phyloP scores from a whole-genome alignment of 2,797 vertebrate species.

The Anniella stebbinsi region DNA sequence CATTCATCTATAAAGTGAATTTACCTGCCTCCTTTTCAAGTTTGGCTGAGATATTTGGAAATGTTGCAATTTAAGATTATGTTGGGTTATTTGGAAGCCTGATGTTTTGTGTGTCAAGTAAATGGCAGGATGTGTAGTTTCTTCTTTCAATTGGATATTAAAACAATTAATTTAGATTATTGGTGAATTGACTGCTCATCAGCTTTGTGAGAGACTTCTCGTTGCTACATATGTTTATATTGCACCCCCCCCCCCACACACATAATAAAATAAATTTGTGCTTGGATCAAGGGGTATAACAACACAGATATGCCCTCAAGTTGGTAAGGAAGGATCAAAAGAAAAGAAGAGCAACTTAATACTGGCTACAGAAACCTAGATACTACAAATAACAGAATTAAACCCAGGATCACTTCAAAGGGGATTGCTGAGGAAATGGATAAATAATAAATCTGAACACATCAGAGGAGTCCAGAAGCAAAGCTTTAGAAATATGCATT shows the following conservation, averaged over 20 bases:
- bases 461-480: slow-evolving; percentile 51
- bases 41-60: slow-evolving; percentile 7
- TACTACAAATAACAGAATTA: slow-evolving; percentile 56
- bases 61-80: background rate
- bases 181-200: background rate
- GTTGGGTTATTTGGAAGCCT: background rate
- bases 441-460: slow-evolving; percentile 61
- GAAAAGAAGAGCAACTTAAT: slow-evolving; percentile 53
- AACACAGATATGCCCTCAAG: background rate
- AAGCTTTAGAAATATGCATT: slow-evolving; percentile 51
- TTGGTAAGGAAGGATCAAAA: slow-evolving; percentile 55
- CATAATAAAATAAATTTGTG: slow-evolving; percentile 52
- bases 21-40: background rate
- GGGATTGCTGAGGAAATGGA: slow-evolving; percentile 60
- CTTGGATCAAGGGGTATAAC: slow-evolving; percentile 17
- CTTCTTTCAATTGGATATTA: background rate
- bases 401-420: slow-evolving; percentile 67
- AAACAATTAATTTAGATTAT: slow-evolving; percentile 30
- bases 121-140: background rate
- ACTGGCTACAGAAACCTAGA: slow-evolving; percentile 44
- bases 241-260: background rate
- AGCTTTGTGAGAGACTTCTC: slow-evolving; percentile 42
- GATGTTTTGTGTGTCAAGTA: background rate
- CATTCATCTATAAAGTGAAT: background rate
- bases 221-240: slow-evolving; percentile 38